Evolutionary conservation across 2,113 vertebrate species (phyloP).

Genomic region (Gymnarchus niloticus): DNA sequence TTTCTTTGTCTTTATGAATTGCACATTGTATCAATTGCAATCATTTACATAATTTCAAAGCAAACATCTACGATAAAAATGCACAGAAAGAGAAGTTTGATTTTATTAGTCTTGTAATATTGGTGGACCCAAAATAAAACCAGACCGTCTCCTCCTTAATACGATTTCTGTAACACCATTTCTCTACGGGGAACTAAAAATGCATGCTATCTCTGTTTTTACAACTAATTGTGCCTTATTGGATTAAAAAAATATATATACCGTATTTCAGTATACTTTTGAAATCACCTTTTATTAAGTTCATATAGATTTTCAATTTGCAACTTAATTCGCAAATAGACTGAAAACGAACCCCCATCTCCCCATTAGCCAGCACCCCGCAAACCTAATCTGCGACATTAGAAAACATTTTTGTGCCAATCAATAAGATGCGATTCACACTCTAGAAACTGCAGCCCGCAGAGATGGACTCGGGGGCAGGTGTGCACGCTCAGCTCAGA

Average conservation of each 20-base stretch:
- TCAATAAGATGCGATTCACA: constrained; percentile 33
- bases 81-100: neutral
- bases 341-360: constrained; percentile 19
- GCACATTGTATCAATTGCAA: neutral
- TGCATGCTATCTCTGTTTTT: neutral
- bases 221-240: constrained; percentile 1
- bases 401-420: constrained; percentile 36
- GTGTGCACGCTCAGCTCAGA: neutral
- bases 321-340: constrained; percentile 26
- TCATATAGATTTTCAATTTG: constrained; percentile 31
- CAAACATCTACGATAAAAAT: neutral
- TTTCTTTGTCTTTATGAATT: neutral
- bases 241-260: constrained; percentile 12
- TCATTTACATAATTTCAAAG: neutral
- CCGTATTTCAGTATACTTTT: constrained; percentile 19
- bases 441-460: neutral
- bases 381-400: constrained; percentile 33
- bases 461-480: neutral
- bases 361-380: constrained; percentile 30
- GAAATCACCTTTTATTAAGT: constrained; percentile 20
- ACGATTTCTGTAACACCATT: constrained; percentile 7
- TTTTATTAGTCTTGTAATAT: neutral
- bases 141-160: neutral
- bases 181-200: neutral
- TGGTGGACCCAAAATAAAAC: neutral